Evolutionary conservation across 2,888 invertebrate genomes (phyloP).

Genomic region (Campaea margaritaria): DNA sequence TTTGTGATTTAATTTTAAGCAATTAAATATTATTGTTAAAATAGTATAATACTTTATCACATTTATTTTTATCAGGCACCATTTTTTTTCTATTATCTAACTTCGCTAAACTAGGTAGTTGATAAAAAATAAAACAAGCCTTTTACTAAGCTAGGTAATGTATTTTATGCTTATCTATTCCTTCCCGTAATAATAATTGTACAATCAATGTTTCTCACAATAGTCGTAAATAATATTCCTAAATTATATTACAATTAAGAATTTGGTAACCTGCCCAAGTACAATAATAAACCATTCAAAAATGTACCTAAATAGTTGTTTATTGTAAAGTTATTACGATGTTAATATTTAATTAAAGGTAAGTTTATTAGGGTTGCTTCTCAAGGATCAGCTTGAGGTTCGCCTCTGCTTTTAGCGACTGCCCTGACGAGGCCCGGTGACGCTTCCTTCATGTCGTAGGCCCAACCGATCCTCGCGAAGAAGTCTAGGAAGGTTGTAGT

Average conservation of each 20-base stretch:
- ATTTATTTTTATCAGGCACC: conserved; percentile 19
- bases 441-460: conserved; percentile 90
- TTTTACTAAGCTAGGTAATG: conserved; percentile 9
- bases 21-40: neutral
- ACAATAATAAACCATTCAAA: neutral
- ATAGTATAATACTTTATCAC: conserved; percentile 4
- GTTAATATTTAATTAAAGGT: too few relatives aligned
- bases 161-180: neutral
- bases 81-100: neutral
- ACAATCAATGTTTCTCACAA: neutral
- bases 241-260: neutral
- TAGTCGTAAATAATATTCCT: neutral
- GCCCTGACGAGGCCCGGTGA: conserved; percentile 81
- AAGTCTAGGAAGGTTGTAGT: conserved; percentile 89
- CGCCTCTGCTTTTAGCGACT: conserved; percentile 84
- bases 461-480: conserved; percentile 90
- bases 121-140: conserved; percentile 6
- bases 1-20: conserved; percentile 48
- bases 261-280: neutral
- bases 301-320: too few relatives aligned
- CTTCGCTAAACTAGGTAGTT: neutral
- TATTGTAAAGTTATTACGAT: too few relatives aligned
- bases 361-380: too few relatives aligned
- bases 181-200: neutral
- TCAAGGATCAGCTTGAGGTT: conserved; percentile 25